These are phyloP conservation scores for Gastracanthus pulcherrimus DNA, from an alignment of 2,888 invertebrate genomes.

Conservation along the genomic window DNA sequence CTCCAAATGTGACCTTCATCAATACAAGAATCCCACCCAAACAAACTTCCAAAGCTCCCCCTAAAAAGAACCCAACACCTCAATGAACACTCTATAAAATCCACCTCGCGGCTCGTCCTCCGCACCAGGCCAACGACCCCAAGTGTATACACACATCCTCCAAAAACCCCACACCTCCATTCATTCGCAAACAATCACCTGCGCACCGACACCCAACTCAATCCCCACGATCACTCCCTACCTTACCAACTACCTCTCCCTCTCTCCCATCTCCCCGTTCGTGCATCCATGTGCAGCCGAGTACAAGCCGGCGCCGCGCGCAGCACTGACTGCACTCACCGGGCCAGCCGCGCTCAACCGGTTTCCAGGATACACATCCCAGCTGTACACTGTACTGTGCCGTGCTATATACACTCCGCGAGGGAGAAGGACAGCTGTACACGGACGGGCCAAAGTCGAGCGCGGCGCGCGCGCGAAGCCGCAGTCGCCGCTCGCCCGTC, in stretches of 20 bases:
- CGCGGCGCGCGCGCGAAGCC: neutral
- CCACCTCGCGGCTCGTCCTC: too few species aligned
- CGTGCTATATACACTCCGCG: too few species aligned
- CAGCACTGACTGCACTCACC: neutral
- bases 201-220: too few species aligned
- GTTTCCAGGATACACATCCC: constrained; percentile 7
- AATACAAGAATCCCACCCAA: too few species aligned
- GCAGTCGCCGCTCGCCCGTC: constrained; percentile 52
- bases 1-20: too few species aligned
- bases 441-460: neutral
- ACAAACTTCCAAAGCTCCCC: too few species aligned
- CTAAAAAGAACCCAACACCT: too few species aligned
- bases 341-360: neutral
- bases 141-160: too few species aligned
- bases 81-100: too few species aligned
- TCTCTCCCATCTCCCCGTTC: neutral
- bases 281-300: neutral
- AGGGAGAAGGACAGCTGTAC: too few species aligned
- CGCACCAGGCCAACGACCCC: neutral
- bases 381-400: too few species aligned
- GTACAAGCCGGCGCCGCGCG: neutral
- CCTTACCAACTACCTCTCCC: neutral
- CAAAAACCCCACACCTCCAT: neutral
- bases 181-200: neutral
- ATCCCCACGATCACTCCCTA: too few species aligned